Conservation (phyloP, 2,797 vertebrate species). For the Hirundo rustica region DNA sequence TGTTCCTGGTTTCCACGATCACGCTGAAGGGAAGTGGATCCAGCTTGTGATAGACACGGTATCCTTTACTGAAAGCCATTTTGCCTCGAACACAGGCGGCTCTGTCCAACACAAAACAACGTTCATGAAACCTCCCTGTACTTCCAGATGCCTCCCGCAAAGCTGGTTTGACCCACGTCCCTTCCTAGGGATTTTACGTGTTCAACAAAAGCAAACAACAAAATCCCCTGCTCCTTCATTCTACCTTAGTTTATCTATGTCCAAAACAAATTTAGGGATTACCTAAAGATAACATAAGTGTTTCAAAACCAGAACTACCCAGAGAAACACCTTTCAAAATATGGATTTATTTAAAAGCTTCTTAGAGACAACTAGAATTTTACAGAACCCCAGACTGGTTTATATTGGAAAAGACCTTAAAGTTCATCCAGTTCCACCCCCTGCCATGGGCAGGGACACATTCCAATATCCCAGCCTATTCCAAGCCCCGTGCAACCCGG, state of each 20-base stretch:
- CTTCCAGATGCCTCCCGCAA: background rate
- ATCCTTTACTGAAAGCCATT: slow-evolving; percentile 99
- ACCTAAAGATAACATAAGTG: background rate
- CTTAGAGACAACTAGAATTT: background rate
- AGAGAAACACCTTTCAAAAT: background rate
- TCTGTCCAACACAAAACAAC: slow-evolving; percentile 49
- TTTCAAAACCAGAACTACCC: background rate
- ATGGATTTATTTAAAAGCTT: background rate
- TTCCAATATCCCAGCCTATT: background rate
- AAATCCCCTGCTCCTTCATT: background rate
- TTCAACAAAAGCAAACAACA: background rate
- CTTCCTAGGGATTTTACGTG: background rate
- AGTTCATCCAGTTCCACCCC: background rate
- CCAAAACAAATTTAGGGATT: background rate
- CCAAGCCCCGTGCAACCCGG: background rate
- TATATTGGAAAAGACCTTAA: background rate
- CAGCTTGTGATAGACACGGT: slow-evolving; percentile 95
- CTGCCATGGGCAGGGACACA: background rate
- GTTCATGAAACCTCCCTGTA: background rate
- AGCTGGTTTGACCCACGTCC: background rate
- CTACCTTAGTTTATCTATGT: background rate
- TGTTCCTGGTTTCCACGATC: slow-evolving; percentile 91
- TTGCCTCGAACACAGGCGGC: slow-evolving; percentile 52
- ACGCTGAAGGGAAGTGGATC: slow-evolving; percentile 95
- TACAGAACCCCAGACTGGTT: background rate